Evolutionary conservation across 2,113 vertebrate genomes (phyloP), one percentile per base, ranked within the genome.

Genomic region (Strigops habroptila): DNA sequence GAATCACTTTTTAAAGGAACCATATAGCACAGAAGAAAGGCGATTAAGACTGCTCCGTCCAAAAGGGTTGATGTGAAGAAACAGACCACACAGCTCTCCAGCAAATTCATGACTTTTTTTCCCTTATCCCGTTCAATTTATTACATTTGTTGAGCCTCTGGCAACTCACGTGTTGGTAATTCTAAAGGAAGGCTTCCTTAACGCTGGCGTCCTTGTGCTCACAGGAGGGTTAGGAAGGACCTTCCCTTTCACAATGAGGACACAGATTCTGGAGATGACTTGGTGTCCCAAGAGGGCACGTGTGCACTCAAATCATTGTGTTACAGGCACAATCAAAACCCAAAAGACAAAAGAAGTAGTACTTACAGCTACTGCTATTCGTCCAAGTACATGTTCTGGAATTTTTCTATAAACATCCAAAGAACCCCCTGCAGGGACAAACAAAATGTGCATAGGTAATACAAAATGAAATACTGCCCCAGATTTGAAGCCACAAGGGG

Each of bases 291-390:
- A 28, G 12, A 24, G 53, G n/a, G 2, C 43, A 65, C 0, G 0
- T 0, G 23, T 7, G 2, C 16, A 2, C 52, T 43, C 35, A 18
- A 8, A 49, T 4, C 59, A 13, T 7, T 3, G 30, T 2, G 6
- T 17, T 10, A 43, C 27, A 8, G 1, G 6, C 30, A 43, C 17
- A 18, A 7, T 0, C 17, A 16, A 53, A 83, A 69, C 18, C 1
- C 0, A 4, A 21, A 48, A 68, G 59, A 33, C 1, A 70, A 59
- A 59, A 67, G 10, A 46, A 41, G 3, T 48, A 46, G 79, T 97
- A 99, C 99, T 99, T 96, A 99, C 99, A 28, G 99, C 98, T 82
- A 99, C 99, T 30, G 99, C 99, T 81, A 99, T 99, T 95, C 99
- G 98, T 33, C 99, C 99, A 5, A 99, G 97, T 7, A 99, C 99